Evolutionary conservation across 2,113 vertebrate genomes (phyloP), one percentile per base, ranked within the genome.

Genomic region (Malurus alboscapulatus): DNA sequence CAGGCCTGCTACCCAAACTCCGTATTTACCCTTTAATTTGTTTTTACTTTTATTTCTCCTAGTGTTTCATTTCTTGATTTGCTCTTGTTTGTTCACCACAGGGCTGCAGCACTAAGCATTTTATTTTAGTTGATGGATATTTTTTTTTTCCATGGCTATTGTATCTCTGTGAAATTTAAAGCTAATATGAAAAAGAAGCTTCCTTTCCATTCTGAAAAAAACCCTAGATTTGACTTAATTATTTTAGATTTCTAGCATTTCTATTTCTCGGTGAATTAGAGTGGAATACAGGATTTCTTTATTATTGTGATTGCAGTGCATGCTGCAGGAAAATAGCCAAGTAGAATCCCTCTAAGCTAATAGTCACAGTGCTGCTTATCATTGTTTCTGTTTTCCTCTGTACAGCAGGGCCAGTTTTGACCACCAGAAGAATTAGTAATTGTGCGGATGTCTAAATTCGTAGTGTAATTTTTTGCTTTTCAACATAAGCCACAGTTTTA

Each of bases 271-370:
- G 95, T 93, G 95, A 96, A 96, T 93, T 93, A 88, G 53, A 54
- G 57, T 95, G 80, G 88, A 92, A 96, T 88, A 85, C 97, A 95
- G 95, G 94, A 96, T 96, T 97, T 96, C 92, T 96, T 95, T 88
- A 93, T 95, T 97, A 92, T 81, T 81, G 94, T 82, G 93, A 91
- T 90, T 72, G 66, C 57, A 82, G 85, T 40, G 58, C 65, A 61
- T 95, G 91, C 94, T 97, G 91, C 96, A 96, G 97, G 95, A 96
- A 95, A 90, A 92, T 53, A 94, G 95, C 95, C 96, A 96, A 96
- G 92, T 72, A 45, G 92, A 87, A 91, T 94, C 93, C 94, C 89
- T 95, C 86, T 92, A 94, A 88, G 96, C 96, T 96, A 80, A 91
- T 84, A 81, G 86, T 92, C 91, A 87, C 87, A 91, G 72, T 92